Conservation (phyloP, 2,797 vertebrate genomes). For the Amblyraja radiata region DNA sequence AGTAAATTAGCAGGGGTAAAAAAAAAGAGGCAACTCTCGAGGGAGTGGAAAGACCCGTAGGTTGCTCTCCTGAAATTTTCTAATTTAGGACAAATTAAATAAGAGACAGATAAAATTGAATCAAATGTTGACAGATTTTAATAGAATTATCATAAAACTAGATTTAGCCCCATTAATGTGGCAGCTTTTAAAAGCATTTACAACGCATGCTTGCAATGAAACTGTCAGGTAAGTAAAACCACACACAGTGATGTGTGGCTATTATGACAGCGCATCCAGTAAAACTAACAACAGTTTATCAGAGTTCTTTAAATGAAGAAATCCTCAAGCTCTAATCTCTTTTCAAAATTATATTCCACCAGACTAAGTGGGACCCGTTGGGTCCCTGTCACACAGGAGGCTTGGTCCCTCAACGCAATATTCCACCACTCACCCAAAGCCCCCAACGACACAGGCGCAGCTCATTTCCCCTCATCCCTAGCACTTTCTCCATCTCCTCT, state of each 20-base stretch:
- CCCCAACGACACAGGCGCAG: too few species aligned
- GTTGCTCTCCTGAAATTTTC: slow-evolving; percentile 36
- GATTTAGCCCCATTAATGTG: slow-evolving; percentile 35
- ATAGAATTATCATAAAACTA: slow-evolving; percentile 36
- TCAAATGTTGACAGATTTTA: slow-evolving; percentile 38
- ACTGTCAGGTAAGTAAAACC: slow-evolving; percentile 23
- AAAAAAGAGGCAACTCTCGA: not conserved
- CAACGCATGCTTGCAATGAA: slow-evolving; percentile 31
- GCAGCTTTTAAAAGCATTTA: slow-evolving; percentile 38
- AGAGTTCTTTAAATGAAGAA: not conserved
- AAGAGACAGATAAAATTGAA: slow-evolving; percentile 36
- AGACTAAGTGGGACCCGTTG: too few species aligned
- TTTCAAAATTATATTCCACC: not conserved
- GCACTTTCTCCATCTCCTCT: too few species aligned
- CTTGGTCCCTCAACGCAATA: too few species aligned
- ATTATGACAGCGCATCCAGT: not conserved
- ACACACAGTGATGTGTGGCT: not conserved
- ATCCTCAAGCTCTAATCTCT: slow-evolving; percentile 1
- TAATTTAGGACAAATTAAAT: slow-evolving; percentile 37
- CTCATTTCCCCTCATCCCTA: too few species aligned
- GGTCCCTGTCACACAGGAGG: too few species aligned
- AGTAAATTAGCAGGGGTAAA: slow-evolving; percentile 20
- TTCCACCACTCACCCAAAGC: too few species aligned
- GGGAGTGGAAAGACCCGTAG: slow-evolving; percentile 2
- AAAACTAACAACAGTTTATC: not conserved